These are phyloP conservation scores for Phthorimaea operculella DNA, from an alignment of 1,140 invertebrate species.

Conservation along the genomic window DNA sequence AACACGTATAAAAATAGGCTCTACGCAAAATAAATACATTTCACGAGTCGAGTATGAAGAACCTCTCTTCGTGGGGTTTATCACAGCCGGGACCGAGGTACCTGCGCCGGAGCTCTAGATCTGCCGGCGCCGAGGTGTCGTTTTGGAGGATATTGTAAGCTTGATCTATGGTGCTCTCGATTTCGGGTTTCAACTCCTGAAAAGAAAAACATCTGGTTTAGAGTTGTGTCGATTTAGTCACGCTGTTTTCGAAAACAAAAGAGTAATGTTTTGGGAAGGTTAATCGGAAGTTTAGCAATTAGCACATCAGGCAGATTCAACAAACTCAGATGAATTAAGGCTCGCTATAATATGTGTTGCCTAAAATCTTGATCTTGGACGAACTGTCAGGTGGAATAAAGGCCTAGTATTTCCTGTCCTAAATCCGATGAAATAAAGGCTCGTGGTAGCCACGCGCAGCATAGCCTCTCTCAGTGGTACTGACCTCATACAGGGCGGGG, in stretches of 20 bases:
- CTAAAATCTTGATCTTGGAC: too few relatives aligned
- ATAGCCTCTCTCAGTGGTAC: not conserved
- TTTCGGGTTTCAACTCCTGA: conserved; percentile 59
- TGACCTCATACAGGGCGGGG: conserved; percentile 51
- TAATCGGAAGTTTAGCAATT: too few relatives aligned
- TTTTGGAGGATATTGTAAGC: conserved; percentile 57
- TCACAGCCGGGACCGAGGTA: conserved; percentile 56
- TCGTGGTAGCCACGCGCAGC: too few relatives aligned
- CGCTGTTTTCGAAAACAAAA: not conserved
- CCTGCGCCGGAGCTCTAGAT: conserved; percentile 49
- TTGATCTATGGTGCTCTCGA: conserved; percentile 58
- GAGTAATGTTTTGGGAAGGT: too few relatives aligned
- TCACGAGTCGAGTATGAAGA: conserved; percentile 21
- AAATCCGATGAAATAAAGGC: too few relatives aligned
- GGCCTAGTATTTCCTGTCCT: too few relatives aligned
- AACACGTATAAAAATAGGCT: not conserved
- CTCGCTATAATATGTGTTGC: too few relatives aligned
- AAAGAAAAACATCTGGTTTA: conserved; percentile 21
- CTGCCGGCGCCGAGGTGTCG: conserved; percentile 58
- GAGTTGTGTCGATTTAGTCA: not conserved
- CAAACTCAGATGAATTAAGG: too few relatives aligned
- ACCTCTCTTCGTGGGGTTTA: conserved; percentile 54
- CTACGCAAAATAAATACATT: not conserved
- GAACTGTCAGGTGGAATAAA: too few relatives aligned
- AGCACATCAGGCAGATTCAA: too few relatives aligned